phyloP scores from a whole-genome alignment of 2,113 vertebrate genomes.

The Desmodus rotundus region DNA sequence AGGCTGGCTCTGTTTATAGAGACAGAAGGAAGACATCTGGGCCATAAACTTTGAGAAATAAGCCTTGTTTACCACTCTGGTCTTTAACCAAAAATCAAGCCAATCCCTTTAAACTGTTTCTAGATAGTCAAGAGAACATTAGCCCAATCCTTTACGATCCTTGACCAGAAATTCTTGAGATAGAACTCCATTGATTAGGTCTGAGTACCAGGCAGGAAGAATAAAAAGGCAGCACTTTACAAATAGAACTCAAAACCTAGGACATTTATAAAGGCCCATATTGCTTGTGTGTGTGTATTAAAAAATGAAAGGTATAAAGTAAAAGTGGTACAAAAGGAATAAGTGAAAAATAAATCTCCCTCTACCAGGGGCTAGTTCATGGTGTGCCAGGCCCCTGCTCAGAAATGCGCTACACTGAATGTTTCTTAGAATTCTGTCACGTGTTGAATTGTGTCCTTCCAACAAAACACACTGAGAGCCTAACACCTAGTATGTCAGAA shows the following conservation, averaged over 20 bases:
- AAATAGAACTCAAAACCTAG: not conserved
- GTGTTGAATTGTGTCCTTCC: not conserved
- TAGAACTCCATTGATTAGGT: not conserved
- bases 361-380: not conserved
- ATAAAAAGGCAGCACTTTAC: not conserved
- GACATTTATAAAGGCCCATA: not conserved
- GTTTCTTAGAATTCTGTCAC: not conserved
- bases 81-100: constrained; percentile 11
- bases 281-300: not conserved
- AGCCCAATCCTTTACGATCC: not conserved
- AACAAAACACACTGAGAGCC: not conserved
- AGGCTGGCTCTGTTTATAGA: not conserved
- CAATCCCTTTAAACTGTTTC: not conserved
- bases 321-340: not conserved
- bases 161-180: constrained; percentile 10
- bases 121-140: not conserved
- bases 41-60: not conserved
- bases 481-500: not conserved
- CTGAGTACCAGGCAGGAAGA: not conserved
- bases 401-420: not conserved
- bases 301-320: not conserved
- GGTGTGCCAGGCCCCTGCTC: too few relatives aligned
- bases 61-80: constrained; percentile 3
- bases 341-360: not conserved
- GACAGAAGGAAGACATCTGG: constrained; percentile 23